These are phyloP conservation scores for Berghia stephanieae DNA, from an alignment of 1,140 invertebrate species.

Conservation along the genomic window DNA sequence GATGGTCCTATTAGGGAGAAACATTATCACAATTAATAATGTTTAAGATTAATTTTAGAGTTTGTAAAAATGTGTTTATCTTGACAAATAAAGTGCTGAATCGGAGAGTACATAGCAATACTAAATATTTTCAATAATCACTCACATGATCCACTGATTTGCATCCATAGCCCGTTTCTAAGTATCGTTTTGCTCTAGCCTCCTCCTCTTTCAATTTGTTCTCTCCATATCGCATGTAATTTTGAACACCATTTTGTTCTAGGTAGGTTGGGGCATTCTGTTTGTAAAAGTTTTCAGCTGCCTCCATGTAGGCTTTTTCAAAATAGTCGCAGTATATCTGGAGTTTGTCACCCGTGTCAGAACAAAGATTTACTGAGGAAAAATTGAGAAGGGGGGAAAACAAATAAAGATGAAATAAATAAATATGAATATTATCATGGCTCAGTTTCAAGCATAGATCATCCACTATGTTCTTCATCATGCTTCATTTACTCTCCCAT, in stretches of 20 bases:
- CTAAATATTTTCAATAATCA: conserved; percentile 25
- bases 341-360: conserved; percentile 89
- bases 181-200: conserved; percentile 87
- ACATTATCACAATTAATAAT: too few species aligned
- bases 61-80: too few species aligned
- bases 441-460: too few species aligned
- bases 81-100: too few species aligned
- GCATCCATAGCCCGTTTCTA: conserved; percentile 87
- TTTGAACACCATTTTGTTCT: conserved; percentile 89
- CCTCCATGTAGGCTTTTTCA: conserved; percentile 93
- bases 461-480: too few species aligned
- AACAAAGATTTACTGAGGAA: conserved; percentile 90
- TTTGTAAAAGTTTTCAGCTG: conserved; percentile 92
- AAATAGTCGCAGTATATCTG: conserved; percentile 97
- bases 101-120: too few species aligned
- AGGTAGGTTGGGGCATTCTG: conserved; percentile 91
- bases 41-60: too few species aligned
- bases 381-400: too few species aligned
- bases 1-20: too few species aligned
- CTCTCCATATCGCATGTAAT: conserved; percentile 97
- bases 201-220: conserved; percentile 95
- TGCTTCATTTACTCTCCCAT: too few species aligned
- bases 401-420: too few species aligned
- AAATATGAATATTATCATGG: too few species aligned
- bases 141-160: conserved; percentile 74